Evolutionary conservation across 2,797 vertebrate genomes (phyloP).

Genomic region (Picus viridis): DNA sequence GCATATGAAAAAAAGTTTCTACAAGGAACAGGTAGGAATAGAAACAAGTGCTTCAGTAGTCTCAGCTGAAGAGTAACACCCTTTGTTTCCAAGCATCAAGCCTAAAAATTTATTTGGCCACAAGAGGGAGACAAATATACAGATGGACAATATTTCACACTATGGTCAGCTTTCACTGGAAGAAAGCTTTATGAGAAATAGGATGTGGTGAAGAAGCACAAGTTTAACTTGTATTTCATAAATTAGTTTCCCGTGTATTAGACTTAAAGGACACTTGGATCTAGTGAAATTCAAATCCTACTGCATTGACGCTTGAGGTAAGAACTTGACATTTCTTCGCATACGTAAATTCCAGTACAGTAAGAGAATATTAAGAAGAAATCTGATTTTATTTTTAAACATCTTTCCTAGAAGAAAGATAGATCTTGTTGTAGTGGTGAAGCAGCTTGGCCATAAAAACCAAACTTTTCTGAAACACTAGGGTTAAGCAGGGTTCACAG

Average conservation of each 20-base stretch:
- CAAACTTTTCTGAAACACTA: slow-evolving; percentile 57
- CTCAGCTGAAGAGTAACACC: not conserved
- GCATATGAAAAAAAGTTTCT: not conserved
- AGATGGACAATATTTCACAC: not conserved
- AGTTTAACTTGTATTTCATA: not conserved
- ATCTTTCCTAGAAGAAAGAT: not conserved
- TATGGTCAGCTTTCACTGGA: not conserved
- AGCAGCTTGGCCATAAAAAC: slow-evolving; percentile 42
- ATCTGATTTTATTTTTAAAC: not conserved
- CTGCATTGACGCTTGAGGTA: not conserved
- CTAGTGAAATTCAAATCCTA: not conserved
- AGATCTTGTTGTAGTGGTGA: not conserved
- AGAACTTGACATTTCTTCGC: not conserved
- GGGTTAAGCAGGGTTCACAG: slow-evolving; percentile 62
- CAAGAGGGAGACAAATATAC: slow-evolving; percentile 53
- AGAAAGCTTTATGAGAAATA: not conserved
- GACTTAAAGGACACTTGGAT: not conserved
- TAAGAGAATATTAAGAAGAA: not conserved
- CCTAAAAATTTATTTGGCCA: not conserved
- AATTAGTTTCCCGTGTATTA: not conserved
- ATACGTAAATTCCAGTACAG: not conserved
- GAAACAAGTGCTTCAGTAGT: not conserved
- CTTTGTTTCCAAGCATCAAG: not conserved
- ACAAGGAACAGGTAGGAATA: not conserved
- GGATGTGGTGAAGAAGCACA: not conserved